A percentile compares a stretch with the other conserved stretches of the same genome.
Conservation (phyloP, 2,113 vertebrate genomes). For the Hippocampus guttulatus region DNA sequence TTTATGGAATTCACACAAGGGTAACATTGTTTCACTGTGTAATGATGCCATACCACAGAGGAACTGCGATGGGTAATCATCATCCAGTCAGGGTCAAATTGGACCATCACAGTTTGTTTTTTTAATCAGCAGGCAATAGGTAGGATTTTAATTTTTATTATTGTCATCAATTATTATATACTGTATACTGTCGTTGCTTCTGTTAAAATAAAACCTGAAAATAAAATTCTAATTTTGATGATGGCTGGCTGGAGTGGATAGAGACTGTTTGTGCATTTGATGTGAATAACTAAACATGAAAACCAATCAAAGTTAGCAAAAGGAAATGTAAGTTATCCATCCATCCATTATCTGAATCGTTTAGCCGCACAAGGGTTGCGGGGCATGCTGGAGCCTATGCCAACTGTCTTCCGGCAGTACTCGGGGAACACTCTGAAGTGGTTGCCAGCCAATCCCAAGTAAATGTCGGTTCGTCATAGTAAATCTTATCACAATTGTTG, state of each 20-base stretch:
- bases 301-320: background rate
- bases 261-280: background rate
- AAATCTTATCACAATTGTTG: no score
- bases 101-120: background rate
- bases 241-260: background rate
- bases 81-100: background rate
- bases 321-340: background rate
- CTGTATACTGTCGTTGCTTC: background rate
- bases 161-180: no score
- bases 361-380: no score
- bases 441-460: no score
- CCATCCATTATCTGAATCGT: no score
- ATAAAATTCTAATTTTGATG: background rate
- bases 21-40: background rate
- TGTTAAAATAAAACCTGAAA: background rate
- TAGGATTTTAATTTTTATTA: background rate
- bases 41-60: background rate
- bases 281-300: background rate
- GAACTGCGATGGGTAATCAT: background rate
- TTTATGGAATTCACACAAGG: background rate
- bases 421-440: no score
- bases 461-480: no score
- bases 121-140: no score
- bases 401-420: no score
- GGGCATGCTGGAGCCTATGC: no score